Evolutionary conservation across 1,140 invertebrate species (phyloP), one percentile per base, ranked within the genome.

Genomic region (Sminthurinus signatus): DNA sequence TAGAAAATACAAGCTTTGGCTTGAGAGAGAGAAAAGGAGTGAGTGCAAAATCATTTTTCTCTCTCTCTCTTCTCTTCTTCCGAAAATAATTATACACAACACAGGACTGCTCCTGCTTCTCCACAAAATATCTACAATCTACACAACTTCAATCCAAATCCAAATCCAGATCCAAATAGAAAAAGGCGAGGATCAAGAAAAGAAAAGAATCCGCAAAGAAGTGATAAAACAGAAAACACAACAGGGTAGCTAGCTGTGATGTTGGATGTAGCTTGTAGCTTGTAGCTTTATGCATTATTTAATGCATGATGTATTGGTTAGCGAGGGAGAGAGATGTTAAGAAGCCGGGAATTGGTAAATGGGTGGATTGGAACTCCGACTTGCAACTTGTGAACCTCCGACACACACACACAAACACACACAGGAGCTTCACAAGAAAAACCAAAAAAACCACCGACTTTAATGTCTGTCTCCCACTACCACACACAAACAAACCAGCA

Each of bases 221-320:
- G n/a, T n/a, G n/a, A n/a, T n/a, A n/a, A n/a, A n/a, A n/a, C n/a
- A n/a, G n/a, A n/a, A n/a, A n/a, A n/a, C 32, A 36, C 32, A 36
- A 36, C 32, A 36, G 32, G 32, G 32, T 36, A 36, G 5, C 32
- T 15, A 36, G 19, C 36, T 44, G 27, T n/a, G 27, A 36, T 21
- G 52, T 51, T n/a, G 32, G 15, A 36, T 36, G 32, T 15, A 36
- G n/a, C n/a, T n/a, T n/a, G n/a, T n/a, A n/a, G n/a, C n/a, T 15
- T 43, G 52, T 5, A 48, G 51, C 29, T 69, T 69, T 69, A 65
- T 69, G 67, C 67, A 65, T 69, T 69, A 69, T 69, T 69, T 65
- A 65, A 69, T 60, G 61, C 44, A 69, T 69, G 60, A 69, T 66
- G 60, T 69, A 69, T 69, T 65, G 68, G 64, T 60, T 60, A 68